Conservation (phyloP, 2,797 vertebrate species). For the Bovichtus variegatus region DNA sequence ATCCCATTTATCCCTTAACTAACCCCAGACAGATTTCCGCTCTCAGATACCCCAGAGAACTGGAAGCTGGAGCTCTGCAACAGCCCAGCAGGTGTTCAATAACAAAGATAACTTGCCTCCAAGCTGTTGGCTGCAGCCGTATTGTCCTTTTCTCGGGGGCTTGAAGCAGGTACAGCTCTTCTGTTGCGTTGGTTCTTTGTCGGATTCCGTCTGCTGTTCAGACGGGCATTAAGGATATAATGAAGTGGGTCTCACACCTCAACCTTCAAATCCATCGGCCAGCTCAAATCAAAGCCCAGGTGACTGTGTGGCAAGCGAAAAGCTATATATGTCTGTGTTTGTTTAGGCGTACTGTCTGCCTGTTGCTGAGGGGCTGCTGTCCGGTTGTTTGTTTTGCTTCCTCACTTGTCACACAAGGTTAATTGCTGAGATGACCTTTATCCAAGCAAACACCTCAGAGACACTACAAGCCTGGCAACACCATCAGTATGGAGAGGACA, state of each 20-base stretch:
- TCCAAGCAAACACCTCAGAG: constrained; percentile 69
- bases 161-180: constrained; percentile 17
- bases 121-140: constrained; percentile 62
- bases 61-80: constrained; percentile 25
- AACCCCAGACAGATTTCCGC: constrained; percentile 44
- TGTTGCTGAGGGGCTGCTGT: constrained; percentile 17
- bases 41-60: constrained; percentile 28
- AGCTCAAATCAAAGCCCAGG: constrained; percentile 40
- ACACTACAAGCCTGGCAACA: constrained; percentile 51
- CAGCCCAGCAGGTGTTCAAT: constrained; percentile 64
- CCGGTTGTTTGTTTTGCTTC: constrained; percentile 70
- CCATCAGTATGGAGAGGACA: constrained; percentile 23
- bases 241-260: constrained; percentile 34
- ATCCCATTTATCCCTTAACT: constrained; percentile 17
- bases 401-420: constrained; percentile 75
- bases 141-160: constrained; percentile 33
- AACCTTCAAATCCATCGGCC: not conserved
- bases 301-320: constrained; percentile 9
- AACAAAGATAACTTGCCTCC: constrained; percentile 43
- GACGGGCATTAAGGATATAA: constrained; percentile 20
- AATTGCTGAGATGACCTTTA: constrained; percentile 81
- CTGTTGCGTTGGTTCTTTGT: constrained; percentile 30
- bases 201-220: constrained; percentile 18
- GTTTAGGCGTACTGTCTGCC: constrained; percentile 26
- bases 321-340: constrained; percentile 30